Conservation (phyloP, 2,113 vertebrate genomes). For the Coregonus clupeaformis region DNA sequence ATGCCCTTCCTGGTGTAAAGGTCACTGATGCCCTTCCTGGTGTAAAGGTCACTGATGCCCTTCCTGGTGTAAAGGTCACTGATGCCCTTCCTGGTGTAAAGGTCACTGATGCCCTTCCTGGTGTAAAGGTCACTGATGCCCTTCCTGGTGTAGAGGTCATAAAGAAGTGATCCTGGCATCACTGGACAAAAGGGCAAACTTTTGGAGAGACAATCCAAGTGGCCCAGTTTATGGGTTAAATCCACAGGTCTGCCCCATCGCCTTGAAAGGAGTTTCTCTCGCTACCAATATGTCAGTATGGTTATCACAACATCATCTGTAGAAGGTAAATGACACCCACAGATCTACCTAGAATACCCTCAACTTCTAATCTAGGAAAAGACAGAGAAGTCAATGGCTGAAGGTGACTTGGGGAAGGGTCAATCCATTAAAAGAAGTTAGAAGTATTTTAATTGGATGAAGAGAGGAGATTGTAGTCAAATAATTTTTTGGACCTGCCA, state of each 20-base stretch:
- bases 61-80: too few species aligned
- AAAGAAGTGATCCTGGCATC: neutral
- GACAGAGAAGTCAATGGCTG: slow-evolving; percentile 12
- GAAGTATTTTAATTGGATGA: slow-evolving; percentile 21
- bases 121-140: too few species aligned
- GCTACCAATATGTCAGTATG: slow-evolving; percentile 60
- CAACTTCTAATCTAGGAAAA: too few species aligned
- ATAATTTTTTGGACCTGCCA: slow-evolving; percentile 15
- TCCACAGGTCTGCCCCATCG: slow-evolving; percentile 16
- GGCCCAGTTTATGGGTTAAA: slow-evolving; percentile 9
- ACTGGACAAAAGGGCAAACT: too few species aligned
- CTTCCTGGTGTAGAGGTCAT: too few species aligned
- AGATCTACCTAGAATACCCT: neutral
- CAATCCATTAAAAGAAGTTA: slow-evolving; percentile 26
- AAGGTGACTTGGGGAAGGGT: neutral
- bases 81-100: too few species aligned
- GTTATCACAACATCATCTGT: slow-evolving; percentile 25
- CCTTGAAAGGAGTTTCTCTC: slow-evolving; percentile 48
- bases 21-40: too few species aligned
- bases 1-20: too few species aligned
- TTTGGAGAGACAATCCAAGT: slow-evolving; percentile 4
- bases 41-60: too few species aligned
- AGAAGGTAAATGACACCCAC: slow-evolving; percentile 38
- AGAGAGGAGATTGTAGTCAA: slow-evolving; percentile 33
- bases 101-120: too few species aligned